Percentiles rank a stretch among this genome's conserved stretches.
These are phyloP conservation scores for Macquaria ambigua DNA, from an alignment of 2,113 vertebrate genomes.

Conservation along the genomic window DNA sequence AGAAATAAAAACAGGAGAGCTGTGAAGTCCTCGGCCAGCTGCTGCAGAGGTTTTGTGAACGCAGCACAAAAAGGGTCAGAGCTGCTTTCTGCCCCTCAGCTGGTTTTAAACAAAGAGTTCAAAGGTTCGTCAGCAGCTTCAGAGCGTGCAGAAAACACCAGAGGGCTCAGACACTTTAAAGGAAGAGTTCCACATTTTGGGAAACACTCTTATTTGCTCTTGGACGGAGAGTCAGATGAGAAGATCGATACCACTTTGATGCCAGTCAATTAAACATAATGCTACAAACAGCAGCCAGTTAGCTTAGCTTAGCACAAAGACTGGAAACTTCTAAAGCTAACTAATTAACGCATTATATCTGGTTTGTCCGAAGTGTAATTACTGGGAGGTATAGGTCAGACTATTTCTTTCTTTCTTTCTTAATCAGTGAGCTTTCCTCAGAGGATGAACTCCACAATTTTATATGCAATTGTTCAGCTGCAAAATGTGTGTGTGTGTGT, in stretches of 20 bases:
- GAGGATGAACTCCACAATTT: too few relatives aligned
- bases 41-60: constrained; percentile 3
- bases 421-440: too few relatives aligned
- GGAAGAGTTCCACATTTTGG: neutral
- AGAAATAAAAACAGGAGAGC: neutral
- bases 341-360: too few relatives aligned
- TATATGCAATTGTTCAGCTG: too few relatives aligned
- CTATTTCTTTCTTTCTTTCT: too few relatives aligned
- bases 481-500: neutral
- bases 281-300: too few relatives aligned
- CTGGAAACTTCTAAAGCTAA: too few relatives aligned
- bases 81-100: constrained; percentile 12
- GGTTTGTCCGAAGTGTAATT: too few relatives aligned
- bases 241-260: neutral
- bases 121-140: neutral
- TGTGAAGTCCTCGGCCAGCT: constrained; percentile 29
- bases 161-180: neutral
- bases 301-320: neutral
- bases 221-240: too few relatives aligned
- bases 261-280: neutral
- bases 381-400: too few relatives aligned
- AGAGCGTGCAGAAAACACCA: neutral
- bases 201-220: neutral
- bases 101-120: constrained; percentile 5
- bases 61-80: constrained; percentile 17